Base-by-base conservation (phyloP, 2,888 invertebrate genomes). In the Psylliodes chrysocephalus region DNA sequence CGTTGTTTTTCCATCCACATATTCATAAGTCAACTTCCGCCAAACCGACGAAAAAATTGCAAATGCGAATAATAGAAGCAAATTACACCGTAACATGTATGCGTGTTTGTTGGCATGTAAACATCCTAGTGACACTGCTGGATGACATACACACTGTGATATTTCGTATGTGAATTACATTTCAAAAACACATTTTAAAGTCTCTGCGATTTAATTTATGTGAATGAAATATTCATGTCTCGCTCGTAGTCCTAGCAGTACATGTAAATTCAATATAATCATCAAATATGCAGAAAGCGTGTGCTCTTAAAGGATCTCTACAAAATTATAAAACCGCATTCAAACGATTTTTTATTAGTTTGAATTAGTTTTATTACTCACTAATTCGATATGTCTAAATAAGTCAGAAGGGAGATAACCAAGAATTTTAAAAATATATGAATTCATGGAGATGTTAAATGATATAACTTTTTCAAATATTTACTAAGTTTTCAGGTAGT, bases 81-180 rank as follows among this genome's bases (percentile, higher is more conserved):
- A 38, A 38, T 38, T 38, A 38, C 38, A 38, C 2, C 3, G 14
- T 6, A 38, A 4, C 12, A 15, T 6, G 38, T 33, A 14, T 38
- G 4, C 14, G 38, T 15, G 14, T 38, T 2, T 38, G 38, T 38
- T 33, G 33, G 33, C 7, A 38, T 38, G 38, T 15, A 38, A 38
- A 38, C 38, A 38, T 38, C 15, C 38, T 38, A 38, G 38, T 38
- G 15, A 38, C 38, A 38, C 38, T 15, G 15, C 15, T 33, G 33
- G 33, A 14, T 38, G 38, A 38, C 38, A 38, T 38, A 38, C 38
- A 38, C 38, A 38, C 10, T 38, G 15, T 38, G 15, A 15, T 10
- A 38, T 38, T 15, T 38, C 33, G 25, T 25, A 22, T 47, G 47
- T 12, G 47, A 14, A 10, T 47, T 12, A 47, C 25, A 47, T 47